These are phyloP conservation scores for Ceuthmochares aereus DNA, from an alignment of 2,113 vertebrate species.

Conservation along the genomic window DNA sequence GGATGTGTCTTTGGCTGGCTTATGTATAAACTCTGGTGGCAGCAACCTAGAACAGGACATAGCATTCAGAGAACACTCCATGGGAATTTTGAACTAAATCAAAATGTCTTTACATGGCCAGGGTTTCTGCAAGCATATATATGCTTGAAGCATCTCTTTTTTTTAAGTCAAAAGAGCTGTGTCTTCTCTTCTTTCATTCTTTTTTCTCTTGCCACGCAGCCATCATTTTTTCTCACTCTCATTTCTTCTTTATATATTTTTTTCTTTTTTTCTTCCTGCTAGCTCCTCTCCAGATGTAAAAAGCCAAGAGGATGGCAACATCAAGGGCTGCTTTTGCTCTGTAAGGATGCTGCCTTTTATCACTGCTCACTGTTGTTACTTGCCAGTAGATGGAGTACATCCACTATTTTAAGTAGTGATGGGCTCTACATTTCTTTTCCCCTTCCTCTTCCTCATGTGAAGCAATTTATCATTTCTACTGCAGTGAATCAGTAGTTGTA, in stretches of 20 bases:
- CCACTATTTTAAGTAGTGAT: slow-evolving; percentile 7
- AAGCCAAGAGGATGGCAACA: neutral
- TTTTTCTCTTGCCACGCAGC: neutral
- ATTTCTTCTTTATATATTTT: neutral
- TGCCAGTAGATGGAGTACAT: slow-evolving; percentile 74
- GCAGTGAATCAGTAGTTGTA: slow-evolving; percentile 62
- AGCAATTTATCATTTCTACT: slow-evolving; percentile 55
- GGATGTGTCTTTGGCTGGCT: neutral
- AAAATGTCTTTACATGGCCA: neutral
- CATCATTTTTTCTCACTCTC: neutral
- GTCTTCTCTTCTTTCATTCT: neutral
- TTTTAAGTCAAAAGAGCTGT: neutral
- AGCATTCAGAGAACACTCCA: neutral
- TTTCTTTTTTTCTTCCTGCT: neutral
- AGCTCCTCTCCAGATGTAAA: neutral
- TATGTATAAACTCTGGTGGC: neutral
- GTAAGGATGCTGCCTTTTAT: neutral
- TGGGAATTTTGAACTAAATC: neutral
- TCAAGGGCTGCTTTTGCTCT: neutral
- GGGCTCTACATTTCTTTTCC: neutral
- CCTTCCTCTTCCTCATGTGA: neutral
- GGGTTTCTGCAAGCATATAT: neutral
- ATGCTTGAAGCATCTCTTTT: neutral
- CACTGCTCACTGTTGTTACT: neutral
- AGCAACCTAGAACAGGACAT: neutral